Base-by-base conservation (phyloP, 2,797 vertebrate genomes). In the Urosaurus nigricauda region DNA sequence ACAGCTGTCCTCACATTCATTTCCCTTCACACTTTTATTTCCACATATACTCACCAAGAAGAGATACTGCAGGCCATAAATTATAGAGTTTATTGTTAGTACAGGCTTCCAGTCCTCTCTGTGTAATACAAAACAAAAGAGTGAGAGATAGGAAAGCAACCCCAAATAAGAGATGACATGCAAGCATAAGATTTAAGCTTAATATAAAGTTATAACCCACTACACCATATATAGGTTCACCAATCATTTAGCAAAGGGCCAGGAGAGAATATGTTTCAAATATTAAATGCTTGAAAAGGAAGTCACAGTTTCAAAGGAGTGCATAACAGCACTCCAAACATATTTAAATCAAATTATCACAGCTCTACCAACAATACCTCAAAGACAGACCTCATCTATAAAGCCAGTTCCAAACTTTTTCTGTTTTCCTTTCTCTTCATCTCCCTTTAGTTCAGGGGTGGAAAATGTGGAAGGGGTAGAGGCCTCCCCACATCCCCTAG, bases 101-200 rank as follows among this genome's bases (percentile, higher is more conserved):
- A 99, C 98, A 2, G 98, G 98, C 95, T 99, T 99, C 98, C 98
- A 99, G 97, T 99, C 98, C 97, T 99, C 98, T 96, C 98, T 99
- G 97, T 85, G 79, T 86, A 91, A 60, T 35, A 93, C 77, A 96
- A 84, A 94, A 85, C 37, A 89, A 68, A 56, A 40, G 11, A 29
- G 53, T 92, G 53, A 93, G 16, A 35, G 37, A 63, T 40, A 93
- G 65, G 71, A 58, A 78, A 84, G 4, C 60, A 68, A 11, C 58
- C 9, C 47, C 19, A 82, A 81, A 68, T 37, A 3, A 75, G 8
- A 51, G 43, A 58, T n/a, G 75, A 5, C 58, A 86, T 32, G 35
- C 75, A 26, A 35, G 21, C 12, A 6, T 70, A 35, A 53, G 56
- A 3, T 51, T 60, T 19, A 82, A 56, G 5, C 14, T 75, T 32